Percentiles rank a stretch among this genome's conserved stretches.
phyloP scores from a whole-genome alignment of 2,888 invertebrate species.

The Melieria omissa region DNA sequence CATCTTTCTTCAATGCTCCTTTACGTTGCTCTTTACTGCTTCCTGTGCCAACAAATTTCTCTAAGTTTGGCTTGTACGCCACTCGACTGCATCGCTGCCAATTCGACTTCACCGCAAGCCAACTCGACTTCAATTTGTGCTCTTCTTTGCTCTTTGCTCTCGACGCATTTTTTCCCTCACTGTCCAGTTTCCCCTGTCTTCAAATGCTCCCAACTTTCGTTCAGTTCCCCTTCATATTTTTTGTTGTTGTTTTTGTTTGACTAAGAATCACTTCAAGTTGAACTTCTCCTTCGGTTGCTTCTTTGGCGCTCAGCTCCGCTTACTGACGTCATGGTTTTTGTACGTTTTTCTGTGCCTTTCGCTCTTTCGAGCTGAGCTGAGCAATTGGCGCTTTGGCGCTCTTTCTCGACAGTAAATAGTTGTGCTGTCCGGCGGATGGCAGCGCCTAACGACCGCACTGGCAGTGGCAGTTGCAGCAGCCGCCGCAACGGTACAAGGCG shows the following conservation, averaged over 20 bases:
- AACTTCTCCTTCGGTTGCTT: slow-evolving; percentile 17
- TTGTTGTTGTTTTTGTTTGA: neutral
- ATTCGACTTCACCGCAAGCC: too few species aligned
- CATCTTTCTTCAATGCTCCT: too few species aligned
- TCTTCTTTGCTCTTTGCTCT: neutral
- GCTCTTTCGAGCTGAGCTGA: neutral
- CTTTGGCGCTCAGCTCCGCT: neutral
- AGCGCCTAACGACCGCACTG: neutral
- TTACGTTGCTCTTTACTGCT: too few species aligned
- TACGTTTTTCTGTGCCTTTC: neutral
- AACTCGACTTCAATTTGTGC: neutral
- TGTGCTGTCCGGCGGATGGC: neutral
- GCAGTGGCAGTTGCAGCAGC: slow-evolving; percentile 3
- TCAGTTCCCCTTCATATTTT: slow-evolving; percentile 24
- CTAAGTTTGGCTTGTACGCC: too few species aligned
- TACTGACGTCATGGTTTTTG: slow-evolving; percentile 20
- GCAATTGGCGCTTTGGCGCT: slow-evolving; percentile 3
- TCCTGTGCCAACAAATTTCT: too few species aligned
- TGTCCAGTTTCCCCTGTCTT: too few species aligned
- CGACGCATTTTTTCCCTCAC: neutral
- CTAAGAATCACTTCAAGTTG: neutral
- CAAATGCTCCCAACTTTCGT: slow-evolving; percentile 19
- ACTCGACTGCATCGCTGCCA: too few species aligned
- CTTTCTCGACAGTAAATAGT: neutral
- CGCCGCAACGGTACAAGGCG: slow-evolving; percentile 21